phyloP scores from a whole-genome alignment of 1,140 invertebrate genomes.

The Lethocerus indicus region DNA sequence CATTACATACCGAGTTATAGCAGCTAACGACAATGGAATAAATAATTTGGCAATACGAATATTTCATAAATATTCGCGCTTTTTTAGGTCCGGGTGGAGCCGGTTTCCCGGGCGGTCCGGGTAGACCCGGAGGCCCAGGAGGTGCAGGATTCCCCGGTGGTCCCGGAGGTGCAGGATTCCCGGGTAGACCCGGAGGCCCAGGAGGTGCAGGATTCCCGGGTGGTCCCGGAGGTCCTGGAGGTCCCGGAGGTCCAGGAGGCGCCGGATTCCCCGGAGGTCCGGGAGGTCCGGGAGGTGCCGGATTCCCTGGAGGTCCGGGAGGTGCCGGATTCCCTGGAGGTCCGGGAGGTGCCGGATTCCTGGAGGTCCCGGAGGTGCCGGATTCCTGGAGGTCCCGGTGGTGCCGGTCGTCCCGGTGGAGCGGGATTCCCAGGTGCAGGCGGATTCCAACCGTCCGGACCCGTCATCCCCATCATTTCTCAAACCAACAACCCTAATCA shows the following conservation, averaged over 20 bases:
- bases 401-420: constrained; percentile 1
- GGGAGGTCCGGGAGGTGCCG: constrained; percentile 1
- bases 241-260: neutral
- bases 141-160: constrained; percentile 3
- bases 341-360: constrained; percentile 4
- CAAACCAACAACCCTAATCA: constrained; percentile 12
- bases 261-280: neutral
- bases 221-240: neutral
- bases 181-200: constrained; percentile 6
- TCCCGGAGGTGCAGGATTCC: constrained; percentile 1
- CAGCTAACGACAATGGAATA: neutral
- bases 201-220: constrained; percentile 6
- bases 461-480: constrained; percentile 15
- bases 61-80: neutral
- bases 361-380: constrained; percentile 2
- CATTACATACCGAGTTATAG: neutral
- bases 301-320: constrained; percentile 6
- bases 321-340: constrained; percentile 3
- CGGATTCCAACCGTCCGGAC: constrained; percentile 5
- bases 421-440: neutral
- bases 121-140: constrained; percentile 8
- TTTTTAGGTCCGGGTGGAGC: neutral
- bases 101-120: neutral
- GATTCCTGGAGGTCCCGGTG: neutral
- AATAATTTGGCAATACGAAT: neutral